Evolutionary conservation across 1,140 invertebrate species (phyloP), one percentile per base, ranked within the genome.

Genomic region (Venturia canescens): DNA sequence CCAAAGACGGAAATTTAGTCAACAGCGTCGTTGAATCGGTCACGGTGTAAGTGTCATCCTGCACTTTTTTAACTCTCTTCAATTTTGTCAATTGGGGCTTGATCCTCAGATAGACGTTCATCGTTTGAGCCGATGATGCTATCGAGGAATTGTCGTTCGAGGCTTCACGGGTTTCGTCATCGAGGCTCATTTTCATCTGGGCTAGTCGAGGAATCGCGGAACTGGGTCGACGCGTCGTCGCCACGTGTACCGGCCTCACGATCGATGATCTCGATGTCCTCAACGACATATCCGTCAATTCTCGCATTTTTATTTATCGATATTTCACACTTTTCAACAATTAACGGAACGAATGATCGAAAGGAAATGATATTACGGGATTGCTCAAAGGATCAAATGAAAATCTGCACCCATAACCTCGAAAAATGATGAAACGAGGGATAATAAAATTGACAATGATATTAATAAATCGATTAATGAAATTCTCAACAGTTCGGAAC

Each of bases 91-190:
- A 57, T 63, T 71, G 53, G 18, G 90, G 88, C 75, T 87, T 87
- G 27, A 91, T 84, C 80, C 86, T 85, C 21, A 91, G 79, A 57
- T 87, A 90, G 34, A 90, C 87, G 83, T 89, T 86, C 18, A 86
- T 83, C 74, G 83, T 84, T 34, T 80, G 79, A 29, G 70, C 79
- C 0, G 78, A 77, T 23, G 21, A n/a, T 2, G 63, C 13, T 4
- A 77, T 26, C n/a, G 57, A 44, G 13, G 75, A 26, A 63, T 63
- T 44, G 3, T 66, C 57, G 57, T 66, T 66, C 31, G 15, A 16
- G 7, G 57, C 3, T 0, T 44, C 11, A 16, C 75, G 75, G 21
- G 27, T 23, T 16, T 77, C 71, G 15, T 74, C 57, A 3, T 77
- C 75, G n/a, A 66, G 75, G 34, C 29, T 23, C 48, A 27, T 15